A percentile compares a stretch with the other conserved stretches of the same genome.
phyloP scores from a whole-genome alignment of 2,797 vertebrate species.

The Chromobotia macracanthus region DNA sequence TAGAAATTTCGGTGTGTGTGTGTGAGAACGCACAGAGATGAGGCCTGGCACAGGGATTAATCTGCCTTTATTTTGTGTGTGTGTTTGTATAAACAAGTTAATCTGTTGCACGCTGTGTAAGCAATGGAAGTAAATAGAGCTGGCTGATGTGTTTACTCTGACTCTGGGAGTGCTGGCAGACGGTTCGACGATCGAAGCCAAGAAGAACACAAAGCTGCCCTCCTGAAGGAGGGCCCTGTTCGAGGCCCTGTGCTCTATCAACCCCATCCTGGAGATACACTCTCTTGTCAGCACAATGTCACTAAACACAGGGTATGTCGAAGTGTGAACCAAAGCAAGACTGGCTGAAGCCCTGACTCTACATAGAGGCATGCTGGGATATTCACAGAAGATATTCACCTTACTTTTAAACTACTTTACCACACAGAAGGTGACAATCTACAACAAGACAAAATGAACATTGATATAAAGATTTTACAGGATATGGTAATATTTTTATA shows the following conservation, averaged over 20 bases:
- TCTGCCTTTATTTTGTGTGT: conserved; percentile 43
- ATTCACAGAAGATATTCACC: neutral
- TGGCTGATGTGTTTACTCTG: conserved; percentile 60
- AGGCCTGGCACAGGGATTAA: conserved; percentile 21
- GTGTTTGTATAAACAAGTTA: conserved; percentile 54
- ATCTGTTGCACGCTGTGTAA: conserved; percentile 53
- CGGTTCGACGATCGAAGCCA: conserved; percentile 1
- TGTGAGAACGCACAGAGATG: conserved; percentile 3
- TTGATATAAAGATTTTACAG: neutral
- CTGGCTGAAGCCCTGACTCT: neutral
- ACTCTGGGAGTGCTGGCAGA: conserved; percentile 40
- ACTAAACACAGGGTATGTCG: neutral
- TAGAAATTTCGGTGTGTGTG: conserved; percentile 35
- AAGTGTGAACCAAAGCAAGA: neutral
- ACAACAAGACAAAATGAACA: neutral
- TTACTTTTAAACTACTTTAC: neutral
- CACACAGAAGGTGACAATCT: neutral
- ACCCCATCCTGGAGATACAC: conserved; percentile 40
- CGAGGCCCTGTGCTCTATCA: neutral
- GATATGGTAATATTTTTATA: neutral
- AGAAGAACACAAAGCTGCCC: conserved; percentile 13
- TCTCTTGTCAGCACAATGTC: conserved; percentile 37
- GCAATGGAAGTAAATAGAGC: conserved; percentile 56
- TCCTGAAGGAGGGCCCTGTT: conserved; percentile 35
- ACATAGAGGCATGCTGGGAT: conserved; percentile 5